Percentiles rank a stretch among this genome's conserved stretches.
Conservation (phyloP, 2,113 vertebrate genomes). For the Myxocyprinus asiaticus region DNA sequence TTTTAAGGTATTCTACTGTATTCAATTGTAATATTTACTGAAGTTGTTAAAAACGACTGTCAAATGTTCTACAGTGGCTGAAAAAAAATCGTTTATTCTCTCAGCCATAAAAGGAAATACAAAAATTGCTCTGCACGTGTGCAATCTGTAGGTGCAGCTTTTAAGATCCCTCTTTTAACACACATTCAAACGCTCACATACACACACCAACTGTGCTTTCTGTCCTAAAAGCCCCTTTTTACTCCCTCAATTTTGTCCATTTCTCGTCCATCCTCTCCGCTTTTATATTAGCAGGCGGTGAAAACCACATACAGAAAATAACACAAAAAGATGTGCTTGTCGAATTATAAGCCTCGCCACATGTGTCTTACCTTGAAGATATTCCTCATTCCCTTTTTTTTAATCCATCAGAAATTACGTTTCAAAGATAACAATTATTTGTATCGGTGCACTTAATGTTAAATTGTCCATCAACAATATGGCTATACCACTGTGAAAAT, state of each 20-base stretch:
- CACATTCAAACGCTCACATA: slow-evolving; percentile 9
- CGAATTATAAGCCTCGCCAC: slow-evolving; percentile 21
- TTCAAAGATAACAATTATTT: slow-evolving; percentile 14
- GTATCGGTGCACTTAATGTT: slow-evolving; percentile 6
- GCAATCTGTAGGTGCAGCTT: slow-evolving; percentile 21
- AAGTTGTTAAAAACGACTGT: background rate
- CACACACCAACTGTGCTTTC: slow-evolving; percentile 35
- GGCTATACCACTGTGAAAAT: background rate
- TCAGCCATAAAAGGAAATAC: slow-evolving; percentile 1
- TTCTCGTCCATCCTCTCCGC: slow-evolving; percentile 45
- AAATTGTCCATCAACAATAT: background rate
- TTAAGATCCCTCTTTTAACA: slow-evolving; percentile 7
- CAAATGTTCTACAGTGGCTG: background rate
- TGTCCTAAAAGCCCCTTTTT: slow-evolving; percentile 53
- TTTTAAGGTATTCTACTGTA: too few species aligned
- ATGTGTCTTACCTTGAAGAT: slow-evolving; percentile 29
- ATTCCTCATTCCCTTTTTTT: slow-evolving; percentile 8
- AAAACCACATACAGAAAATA: slow-evolving; percentile 49
- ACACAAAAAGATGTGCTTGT: slow-evolving; percentile 53
- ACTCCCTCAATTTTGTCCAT: slow-evolving; percentile 52
- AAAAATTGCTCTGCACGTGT: slow-evolving; percentile 12
- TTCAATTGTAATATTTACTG: background rate
- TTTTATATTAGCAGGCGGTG: slow-evolving; percentile 52
- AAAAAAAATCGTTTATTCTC: slow-evolving; percentile 12
- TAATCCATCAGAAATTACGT: slow-evolving; percentile 20